Evolutionary conservation across 2,888 invertebrate genomes (phyloP), one percentile per base, ranked within the genome.

Genomic region (Morpho achilles): DNA sequence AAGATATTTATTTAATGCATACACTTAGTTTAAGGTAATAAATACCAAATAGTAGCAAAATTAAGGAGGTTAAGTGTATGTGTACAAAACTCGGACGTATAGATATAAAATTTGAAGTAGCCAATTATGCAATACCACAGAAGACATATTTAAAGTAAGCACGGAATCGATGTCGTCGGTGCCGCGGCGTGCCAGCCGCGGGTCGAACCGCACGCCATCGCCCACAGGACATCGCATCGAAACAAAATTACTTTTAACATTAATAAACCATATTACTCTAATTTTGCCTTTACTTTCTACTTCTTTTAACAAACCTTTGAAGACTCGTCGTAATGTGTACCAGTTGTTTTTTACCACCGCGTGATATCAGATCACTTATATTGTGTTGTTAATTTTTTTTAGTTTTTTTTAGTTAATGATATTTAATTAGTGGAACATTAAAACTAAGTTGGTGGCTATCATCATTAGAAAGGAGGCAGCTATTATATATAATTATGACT

Each of bases 201-300:
- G 70, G 73, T 83, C 82, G 82, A 83, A 74, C 79, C 74, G 74
- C 84, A 80, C 84, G 84, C 79, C 68, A 82, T 76, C 68, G 64
- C 72, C 71, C 69, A 66, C 69, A 74, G 74, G 74, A 59, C 74
- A 66, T 71, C 72, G 74, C 77, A 80, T 79, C 78, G 72, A 74
- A 82, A 80, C 77, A 70, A 86, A 87, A 87, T 88, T 87, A 89
- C 87, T 82, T 82, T 80, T 80, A 78, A 85, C 87, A 86, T 88
- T 90, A 88, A 88, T 85, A 88, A 85, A 81, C 83, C 83, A 85
- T 85, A 85, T 83, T 86, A 81, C 83, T 87, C 82, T 89, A 89
- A 88, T 88, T 32, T 90, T 87, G 74, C 79, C 80, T 85, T 84
- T 71, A 86, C 86, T 84, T 85, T 86, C 80, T 80, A 77, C 76